Percentiles rank a stretch among this genome's conserved stretches.
Conservation (phyloP, 2,888 invertebrate species). For the Matsumyia berberina region DNA sequence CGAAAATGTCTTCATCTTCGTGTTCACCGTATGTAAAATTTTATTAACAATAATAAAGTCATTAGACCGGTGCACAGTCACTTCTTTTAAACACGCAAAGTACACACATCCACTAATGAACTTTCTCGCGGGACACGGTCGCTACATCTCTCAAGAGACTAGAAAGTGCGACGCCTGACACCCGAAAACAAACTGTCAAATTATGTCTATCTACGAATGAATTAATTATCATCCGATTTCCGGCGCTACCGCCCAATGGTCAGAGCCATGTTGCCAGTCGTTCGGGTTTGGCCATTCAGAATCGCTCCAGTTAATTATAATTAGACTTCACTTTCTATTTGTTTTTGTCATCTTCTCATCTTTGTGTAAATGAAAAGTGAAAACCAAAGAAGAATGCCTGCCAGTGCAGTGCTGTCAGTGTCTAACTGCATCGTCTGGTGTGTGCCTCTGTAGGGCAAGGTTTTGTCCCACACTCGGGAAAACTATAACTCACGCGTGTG, state of each 20-base stretch:
- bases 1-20: too few species aligned
- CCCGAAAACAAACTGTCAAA: constrained; percentile 29
- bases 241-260: constrained; percentile 1
- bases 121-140: constrained; percentile 35
- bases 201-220: constrained; percentile 18
- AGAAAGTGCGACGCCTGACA: constrained; percentile 31
- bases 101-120: constrained; percentile 31
- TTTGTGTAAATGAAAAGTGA: constrained; percentile 40
- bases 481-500: constrained; percentile 46
- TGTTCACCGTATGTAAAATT: not conserved
- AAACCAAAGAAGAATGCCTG: constrained; percentile 13
- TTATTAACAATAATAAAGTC: constrained; percentile 11
- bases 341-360: constrained; percentile 17
- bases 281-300: constrained; percentile 15
- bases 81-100: constrained; percentile 4
- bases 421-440: constrained; percentile 17
- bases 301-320: constrained; percentile 29
- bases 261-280: not conserved
- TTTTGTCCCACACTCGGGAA: constrained; percentile 26
- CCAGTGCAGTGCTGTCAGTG: constrained; percentile 5
- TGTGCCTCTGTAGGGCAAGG: not conserved
- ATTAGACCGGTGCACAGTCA: not conserved
- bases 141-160: not conserved
- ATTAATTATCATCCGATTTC: constrained; percentile 37
- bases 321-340: constrained; percentile 48